These are phyloP conservation scores for Todus mexicanus DNA, from an alignment of 2,797 vertebrate species.

Conservation along the genomic window DNA sequence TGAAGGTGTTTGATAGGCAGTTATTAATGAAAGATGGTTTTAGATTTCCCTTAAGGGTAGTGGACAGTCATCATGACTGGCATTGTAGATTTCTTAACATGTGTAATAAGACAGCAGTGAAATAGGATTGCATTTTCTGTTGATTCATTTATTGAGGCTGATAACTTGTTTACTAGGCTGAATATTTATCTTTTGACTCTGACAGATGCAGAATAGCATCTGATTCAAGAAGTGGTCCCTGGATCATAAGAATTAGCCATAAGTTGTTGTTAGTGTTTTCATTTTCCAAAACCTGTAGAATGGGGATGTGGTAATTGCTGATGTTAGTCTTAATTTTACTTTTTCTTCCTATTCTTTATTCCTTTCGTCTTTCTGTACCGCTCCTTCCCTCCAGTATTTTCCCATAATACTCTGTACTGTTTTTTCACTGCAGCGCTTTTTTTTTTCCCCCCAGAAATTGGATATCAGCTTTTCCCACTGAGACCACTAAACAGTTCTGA, in stretches of 20 bases:
- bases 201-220: neutral
- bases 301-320: neutral
- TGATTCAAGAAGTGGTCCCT: neutral
- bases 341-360: neutral
- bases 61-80: neutral
- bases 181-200: neutral
- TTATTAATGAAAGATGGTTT: neutral
- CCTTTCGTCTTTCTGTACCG: neutral
- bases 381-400: neutral
- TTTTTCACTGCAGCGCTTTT: neutral
- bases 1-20: neutral
- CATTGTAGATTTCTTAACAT: neutral
- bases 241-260: neutral
- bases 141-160: neutral
- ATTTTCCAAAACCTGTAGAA: neutral
- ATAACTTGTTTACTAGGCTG: neutral
- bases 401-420: neutral
- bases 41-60: neutral
- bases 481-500: neutral
- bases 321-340: neutral
- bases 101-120: neutral
- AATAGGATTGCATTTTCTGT: neutral
- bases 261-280: neutral
- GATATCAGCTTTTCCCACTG: neutral
- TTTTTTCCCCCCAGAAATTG: neutral